A percentile compares a stretch with the other conserved stretches of the same genome.
phyloP scores from a whole-genome alignment of 1,140 invertebrate genomes.

The roundworm (Caenorhabditis elegans) region DNA sequence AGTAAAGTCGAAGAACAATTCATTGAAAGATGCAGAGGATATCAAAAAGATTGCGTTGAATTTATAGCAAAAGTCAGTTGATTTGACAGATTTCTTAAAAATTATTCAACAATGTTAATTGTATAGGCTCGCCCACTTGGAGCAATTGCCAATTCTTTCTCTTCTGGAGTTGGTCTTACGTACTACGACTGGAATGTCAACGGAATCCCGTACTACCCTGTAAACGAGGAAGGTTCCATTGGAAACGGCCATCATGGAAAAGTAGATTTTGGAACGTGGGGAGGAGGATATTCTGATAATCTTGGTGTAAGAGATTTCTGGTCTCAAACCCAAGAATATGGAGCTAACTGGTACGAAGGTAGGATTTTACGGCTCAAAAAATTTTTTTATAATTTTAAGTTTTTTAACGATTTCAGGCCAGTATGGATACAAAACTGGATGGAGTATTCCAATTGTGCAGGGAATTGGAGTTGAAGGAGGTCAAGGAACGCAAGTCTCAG shows the following conservation, averaged over 20 bases:
- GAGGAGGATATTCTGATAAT: slow-evolving; percentile 53
- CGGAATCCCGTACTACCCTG: slow-evolving; percentile 53
- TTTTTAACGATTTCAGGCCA: neutral
- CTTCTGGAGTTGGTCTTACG: slow-evolving; percentile 48
- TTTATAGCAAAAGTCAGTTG: slow-evolving; percentile 40
- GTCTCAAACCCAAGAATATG: slow-evolving; percentile 49
- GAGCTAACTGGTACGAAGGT: slow-evolving; percentile 55
- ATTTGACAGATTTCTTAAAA: neutral
- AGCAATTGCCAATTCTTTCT: slow-evolving; percentile 52
- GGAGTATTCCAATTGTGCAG: slow-evolving; percentile 52
- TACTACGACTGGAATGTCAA: slow-evolving; percentile 51
- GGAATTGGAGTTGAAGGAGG: slow-evolving; percentile 51
- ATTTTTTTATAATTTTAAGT: neutral
- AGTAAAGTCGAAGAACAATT: slow-evolving; percentile 47
- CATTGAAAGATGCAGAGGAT: slow-evolving; percentile 50
- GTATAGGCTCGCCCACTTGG: slow-evolving; percentile 45
- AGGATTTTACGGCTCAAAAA: neutral
- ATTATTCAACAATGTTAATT: neutral
- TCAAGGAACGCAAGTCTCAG: slow-evolving; percentile 46
- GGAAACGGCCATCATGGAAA: slow-evolving; percentile 52
- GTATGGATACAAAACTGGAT: slow-evolving; percentile 54
- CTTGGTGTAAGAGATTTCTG: slow-evolving; percentile 52
- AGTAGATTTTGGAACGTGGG: slow-evolving; percentile 54
- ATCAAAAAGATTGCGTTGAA: slow-evolving; percentile 45
- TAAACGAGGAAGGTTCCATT: slow-evolving; percentile 54